phyloP scores from a whole-genome alignment of 2,797 vertebrate genomes.

The Synanceia verrucosa region DNA sequence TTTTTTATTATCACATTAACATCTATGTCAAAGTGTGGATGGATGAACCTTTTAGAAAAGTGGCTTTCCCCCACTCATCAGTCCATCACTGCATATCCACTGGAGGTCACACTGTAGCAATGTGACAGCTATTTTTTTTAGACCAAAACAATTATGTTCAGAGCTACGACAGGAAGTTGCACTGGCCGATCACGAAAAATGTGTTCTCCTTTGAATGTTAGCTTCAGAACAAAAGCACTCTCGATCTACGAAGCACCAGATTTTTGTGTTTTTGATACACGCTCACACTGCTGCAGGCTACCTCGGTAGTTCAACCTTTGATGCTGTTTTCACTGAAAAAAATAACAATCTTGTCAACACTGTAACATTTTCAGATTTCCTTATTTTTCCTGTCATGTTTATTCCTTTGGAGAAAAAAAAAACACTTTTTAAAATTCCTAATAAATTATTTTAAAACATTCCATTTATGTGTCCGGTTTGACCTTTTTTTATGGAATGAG shows the following conservation, averaged over 20 bases:
- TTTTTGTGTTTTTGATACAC: conserved; percentile 69
- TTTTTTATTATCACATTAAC: conserved; percentile 70
- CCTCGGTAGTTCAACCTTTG: conserved; percentile 44
- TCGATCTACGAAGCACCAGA: conserved; percentile 44
- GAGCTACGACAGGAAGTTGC: conserved; percentile 71
- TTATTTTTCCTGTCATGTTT: conserved; percentile 79
- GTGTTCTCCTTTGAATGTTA: conserved; percentile 57
- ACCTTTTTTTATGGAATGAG: background rate
- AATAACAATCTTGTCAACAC: conserved; percentile 78
- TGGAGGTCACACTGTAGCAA: conserved; percentile 74
- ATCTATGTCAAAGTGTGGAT: conserved; percentile 61
- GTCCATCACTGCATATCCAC: conserved; percentile 67
- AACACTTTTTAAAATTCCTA: conserved; percentile 96
- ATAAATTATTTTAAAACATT: conserved; percentile 99
- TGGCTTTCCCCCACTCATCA: conserved; percentile 20
- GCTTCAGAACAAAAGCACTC: conserved; percentile 72
- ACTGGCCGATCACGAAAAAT: conserved; percentile 69
- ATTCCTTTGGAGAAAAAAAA: conserved; percentile 83
- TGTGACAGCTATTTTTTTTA: conserved; percentile 70
- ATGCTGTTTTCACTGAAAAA: conserved; percentile 73
- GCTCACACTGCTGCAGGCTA: conserved; percentile 49
- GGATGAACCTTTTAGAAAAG: conserved; percentile 51
- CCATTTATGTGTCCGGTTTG: conserved; percentile 55
- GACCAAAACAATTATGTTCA: conserved; percentile 64
- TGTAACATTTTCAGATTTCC: conserved; percentile 83